Percentiles rank a stretch among this genome's conserved stretches.
Conservation (phyloP, 2,797 vertebrate species). For the Siniperca obscura region DNA sequence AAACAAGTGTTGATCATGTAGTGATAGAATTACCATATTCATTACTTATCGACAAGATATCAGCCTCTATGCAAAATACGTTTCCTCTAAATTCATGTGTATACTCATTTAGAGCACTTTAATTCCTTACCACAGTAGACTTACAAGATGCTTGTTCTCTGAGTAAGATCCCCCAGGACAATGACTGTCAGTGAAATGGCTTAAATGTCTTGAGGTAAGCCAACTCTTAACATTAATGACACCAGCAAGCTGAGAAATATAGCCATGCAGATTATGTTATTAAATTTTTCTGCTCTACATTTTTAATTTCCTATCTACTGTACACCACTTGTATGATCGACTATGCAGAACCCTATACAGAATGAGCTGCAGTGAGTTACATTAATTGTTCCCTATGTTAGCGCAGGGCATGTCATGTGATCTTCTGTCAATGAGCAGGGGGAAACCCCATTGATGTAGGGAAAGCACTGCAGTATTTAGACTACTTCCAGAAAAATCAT, state of each 20-base stretch:
- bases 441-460: constrained; percentile 72
- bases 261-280: not conserved
- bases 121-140: constrained; percentile 2
- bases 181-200: constrained; percentile 13
- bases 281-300: not conserved
- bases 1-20: constrained; percentile 34
- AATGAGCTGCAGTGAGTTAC: constrained; percentile 38
- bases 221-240: constrained; percentile 23
- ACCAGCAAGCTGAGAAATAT: constrained; percentile 16
- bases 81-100: not conserved
- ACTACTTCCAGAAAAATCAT: constrained; percentile 12
- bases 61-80: not conserved
- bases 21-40: not conserved
- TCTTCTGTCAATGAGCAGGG: constrained; percentile 45
- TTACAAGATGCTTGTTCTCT: constrained; percentile 37
- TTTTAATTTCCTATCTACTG: not conserved
- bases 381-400: constrained; percentile 34
- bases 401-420: constrained; percentile 69
- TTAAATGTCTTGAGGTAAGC: constrained; percentile 20
- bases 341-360: constrained; percentile 16
- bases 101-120: not conserved
- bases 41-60: constrained; percentile 5
- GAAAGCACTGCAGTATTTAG: constrained; percentile 73
- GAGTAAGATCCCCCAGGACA: constrained; percentile 21
- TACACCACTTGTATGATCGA: not conserved